Conservation (phyloP, 2,797 vertebrate species). For the Euthynnus affinis region DNA sequence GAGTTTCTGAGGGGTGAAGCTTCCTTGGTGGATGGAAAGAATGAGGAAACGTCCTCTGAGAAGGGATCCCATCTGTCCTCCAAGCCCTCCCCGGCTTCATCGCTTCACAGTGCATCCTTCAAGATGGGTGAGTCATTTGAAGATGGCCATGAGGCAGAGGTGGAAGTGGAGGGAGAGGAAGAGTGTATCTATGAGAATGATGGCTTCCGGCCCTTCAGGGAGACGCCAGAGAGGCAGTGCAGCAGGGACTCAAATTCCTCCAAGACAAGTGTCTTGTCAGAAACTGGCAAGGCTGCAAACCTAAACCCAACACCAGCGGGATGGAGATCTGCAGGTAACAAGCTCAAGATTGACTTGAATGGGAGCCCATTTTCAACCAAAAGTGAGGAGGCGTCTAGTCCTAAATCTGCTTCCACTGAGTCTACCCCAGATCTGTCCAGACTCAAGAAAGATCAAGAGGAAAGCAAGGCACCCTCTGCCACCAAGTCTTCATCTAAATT, state of each 20-base stretch:
- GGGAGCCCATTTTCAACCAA: slow-evolving; percentile 84
- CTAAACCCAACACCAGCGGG: slow-evolving; percentile 86
- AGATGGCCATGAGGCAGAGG: slow-evolving; percentile 86
- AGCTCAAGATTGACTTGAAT: slow-evolving; percentile 88
- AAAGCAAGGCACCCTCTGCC: slow-evolving; percentile 61
- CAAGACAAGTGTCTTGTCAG: slow-evolving; percentile 87
- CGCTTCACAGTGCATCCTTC: slow-evolving; percentile 88
- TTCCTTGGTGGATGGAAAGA: slow-evolving; percentile 81
- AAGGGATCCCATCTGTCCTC: slow-evolving; percentile 77
- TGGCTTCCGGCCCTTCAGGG: slow-evolving; percentile 89
- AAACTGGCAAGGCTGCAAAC: slow-evolving; percentile 80
- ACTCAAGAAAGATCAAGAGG: slow-evolving; percentile 81
- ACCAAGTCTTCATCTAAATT: slow-evolving; percentile 89
- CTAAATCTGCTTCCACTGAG: slow-evolving; percentile 74
- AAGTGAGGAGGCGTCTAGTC: slow-evolving; percentile 77
- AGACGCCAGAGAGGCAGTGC: slow-evolving; percentile 88
- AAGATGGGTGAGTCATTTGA: slow-evolving; percentile 90
- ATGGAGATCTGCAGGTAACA: slow-evolving; percentile 88
- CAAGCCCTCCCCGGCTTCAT: slow-evolving; percentile 82
- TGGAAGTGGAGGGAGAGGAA: slow-evolving; percentile 75
- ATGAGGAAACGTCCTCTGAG: slow-evolving; percentile 82
- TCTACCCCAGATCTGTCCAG: slow-evolving; percentile 83
- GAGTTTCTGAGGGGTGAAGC: slow-evolving; percentile 85
- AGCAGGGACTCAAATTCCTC: slow-evolving; percentile 90
- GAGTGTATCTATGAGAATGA: slow-evolving; percentile 99